Evolutionary conservation across 1,140 invertebrate species (phyloP), one percentile per base, ranked within the genome.

Genomic region (Carposina sasakii): DNA sequence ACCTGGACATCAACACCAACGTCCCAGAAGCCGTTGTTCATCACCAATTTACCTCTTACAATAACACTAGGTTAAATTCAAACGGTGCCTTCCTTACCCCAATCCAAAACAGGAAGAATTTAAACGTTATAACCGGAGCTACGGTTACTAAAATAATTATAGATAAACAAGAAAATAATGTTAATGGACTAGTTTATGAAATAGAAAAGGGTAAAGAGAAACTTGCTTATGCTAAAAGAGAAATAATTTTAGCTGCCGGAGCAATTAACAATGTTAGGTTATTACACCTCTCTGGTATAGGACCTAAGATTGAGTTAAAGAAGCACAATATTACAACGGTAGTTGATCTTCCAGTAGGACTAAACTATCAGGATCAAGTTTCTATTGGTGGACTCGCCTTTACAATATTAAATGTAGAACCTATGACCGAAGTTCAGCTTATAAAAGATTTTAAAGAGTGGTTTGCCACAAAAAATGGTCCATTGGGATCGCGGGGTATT

Each of bases 261-360:
- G 81, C 71, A 46, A 86, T 76, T 45, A 85, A 85, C 28, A 87
- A 88, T 31, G 90, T 91, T 0, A 86, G 91, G 62, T 57, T 94
- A 10, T 59, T 94, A 5, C 91, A 93, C 88, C 61, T 93, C 1
- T 92, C 91, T 16, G 92, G 92, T 12, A 88, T 94, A 26, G 92
- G 92, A 17, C 91, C 91, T 5, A 87, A 85, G 43, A 67, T 89
- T 16, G 89, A 94, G 57, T 67, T 96, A 2, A 60, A 87, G 22
- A 78, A 88, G 50, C 62, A 88, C 20, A 86, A 86, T 15, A 89
- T 92, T 20, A 71, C 85, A 2, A 55, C 78, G 0, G 28, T 90
- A 1, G 56, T 76, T 1, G 85, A 92, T 68, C 86, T 92, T 42
- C 87, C 88, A 0, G 90, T 91, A 2, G 90, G 90, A 4, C 47